These are phyloP conservation scores for Drosophila pectinifera DNA, from an alignment of 1,140 invertebrate species.

Conservation along the genomic window DNA sequence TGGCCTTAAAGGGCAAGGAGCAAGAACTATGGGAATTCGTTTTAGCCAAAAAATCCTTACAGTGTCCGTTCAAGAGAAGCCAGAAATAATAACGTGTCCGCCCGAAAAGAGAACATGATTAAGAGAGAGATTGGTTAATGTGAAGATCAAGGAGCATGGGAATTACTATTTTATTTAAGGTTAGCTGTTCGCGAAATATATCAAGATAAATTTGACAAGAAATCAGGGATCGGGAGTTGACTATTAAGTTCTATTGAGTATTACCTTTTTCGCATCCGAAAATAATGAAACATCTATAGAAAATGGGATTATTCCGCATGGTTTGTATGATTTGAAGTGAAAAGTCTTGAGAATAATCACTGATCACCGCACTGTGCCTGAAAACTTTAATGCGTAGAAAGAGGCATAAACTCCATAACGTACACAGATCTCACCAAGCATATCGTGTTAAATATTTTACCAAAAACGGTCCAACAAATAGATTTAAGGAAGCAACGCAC, in stretches of 20 bases:
- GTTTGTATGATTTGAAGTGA: not conserved
- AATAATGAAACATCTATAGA: not conserved
- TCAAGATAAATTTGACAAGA: not conserved
- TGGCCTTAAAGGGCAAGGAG: too few relatives aligned
- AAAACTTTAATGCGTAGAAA: not conserved
- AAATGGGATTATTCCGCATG: not conserved
- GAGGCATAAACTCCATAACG: not conserved
- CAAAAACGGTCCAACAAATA: conserved; percentile 11
- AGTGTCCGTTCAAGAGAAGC: not conserved
- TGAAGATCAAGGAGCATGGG: too few relatives aligned
- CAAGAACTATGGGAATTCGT: too few relatives aligned
- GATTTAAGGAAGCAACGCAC: not conserved
- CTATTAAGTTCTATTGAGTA: not conserved
- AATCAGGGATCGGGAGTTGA: not conserved
- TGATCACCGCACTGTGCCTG: not conserved
- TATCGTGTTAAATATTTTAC: not conserved
- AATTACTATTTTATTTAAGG: too few relatives aligned
- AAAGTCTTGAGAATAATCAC: not conserved
- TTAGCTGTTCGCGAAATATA: not conserved
- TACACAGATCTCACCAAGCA: not conserved
- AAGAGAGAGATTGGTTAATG: too few relatives aligned
- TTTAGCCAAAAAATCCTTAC: not conserved
- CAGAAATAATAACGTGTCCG: not conserved
- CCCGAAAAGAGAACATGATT: too few relatives aligned
- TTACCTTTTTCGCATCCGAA: not conserved